phyloP scores from a whole-genome alignment of 2,888 invertebrate genomes.

The Crossocerus cetratus region DNA sequence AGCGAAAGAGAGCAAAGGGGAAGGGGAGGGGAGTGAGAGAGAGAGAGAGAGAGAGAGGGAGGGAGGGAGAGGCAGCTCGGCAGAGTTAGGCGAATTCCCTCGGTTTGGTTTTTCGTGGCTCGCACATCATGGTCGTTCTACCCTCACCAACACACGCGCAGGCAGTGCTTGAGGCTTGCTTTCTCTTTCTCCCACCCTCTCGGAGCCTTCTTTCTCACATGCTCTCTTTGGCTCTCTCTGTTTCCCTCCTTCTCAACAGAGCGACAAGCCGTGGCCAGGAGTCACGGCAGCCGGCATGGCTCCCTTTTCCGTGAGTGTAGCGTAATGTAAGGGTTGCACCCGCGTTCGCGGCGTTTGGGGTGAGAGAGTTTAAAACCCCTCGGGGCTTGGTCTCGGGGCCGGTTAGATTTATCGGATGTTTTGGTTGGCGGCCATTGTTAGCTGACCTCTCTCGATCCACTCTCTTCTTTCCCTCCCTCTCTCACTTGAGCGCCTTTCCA shows the following conservation, averaged over 20 bases:
- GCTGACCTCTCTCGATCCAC: conserved; percentile 63
- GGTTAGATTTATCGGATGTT: conserved; percentile 78
- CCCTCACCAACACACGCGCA: conserved; percentile 6
- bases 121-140: conserved; percentile 59
- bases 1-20: conserved; percentile 34
- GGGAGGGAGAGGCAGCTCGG: conserved; percentile 14
- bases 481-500: background rate
- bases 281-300: conserved; percentile 60
- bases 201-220: conserved; percentile 20
- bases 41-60: conserved; percentile 25
- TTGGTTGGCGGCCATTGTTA: conserved; percentile 77
- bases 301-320: conserved; percentile 67
- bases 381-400: conserved; percentile 75
- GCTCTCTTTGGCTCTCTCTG: conserved; percentile 34
- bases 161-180: conserved; percentile 37
- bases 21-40: conserved; percentile 27
- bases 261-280: conserved; percentile 20
- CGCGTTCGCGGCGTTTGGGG: conserved; percentile 62
- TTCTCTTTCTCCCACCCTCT: conserved; percentile 31
- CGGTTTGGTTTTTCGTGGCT: conserved; percentile 71
- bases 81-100: conserved; percentile 57
- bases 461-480: conserved; percentile 25
- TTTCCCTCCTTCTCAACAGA: conserved; percentile 41
- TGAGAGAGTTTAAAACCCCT: conserved; percentile 75
- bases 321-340: conserved; percentile 76